Evolutionary conservation across 2,113 vertebrate genomes (phyloP), one percentile per base, ranked within the genome.

Genomic region (Sinocyclocheilus maitianheensis): DNA sequence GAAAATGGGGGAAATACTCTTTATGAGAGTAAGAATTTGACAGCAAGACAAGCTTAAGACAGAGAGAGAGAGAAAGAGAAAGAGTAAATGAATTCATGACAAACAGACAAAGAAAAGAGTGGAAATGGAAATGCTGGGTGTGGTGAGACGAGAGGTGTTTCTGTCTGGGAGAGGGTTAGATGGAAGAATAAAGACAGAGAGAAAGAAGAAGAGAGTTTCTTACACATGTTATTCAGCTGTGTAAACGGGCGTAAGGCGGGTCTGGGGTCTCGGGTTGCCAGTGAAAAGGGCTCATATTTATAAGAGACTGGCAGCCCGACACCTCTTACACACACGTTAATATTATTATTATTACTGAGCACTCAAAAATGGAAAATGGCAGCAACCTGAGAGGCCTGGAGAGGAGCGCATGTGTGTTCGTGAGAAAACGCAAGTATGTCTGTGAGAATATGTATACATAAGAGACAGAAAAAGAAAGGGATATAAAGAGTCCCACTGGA

Each of bases 211-310:
- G 90, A 93, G 90, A 88, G 87, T 91, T 93, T 94, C 60, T 71
- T 93, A 91, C 95, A 95, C 94, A 95, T 95, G 95, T 92, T 93
- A 88, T 92, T 95, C 95, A 95, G 95, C 95, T 95, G 95, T 95
- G 95, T 95, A 95, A 95, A 95, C 95, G 94, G 92, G 92, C 93
- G 90, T 91, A 90, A 89, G 87, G 91, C 92, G 92, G 93, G 37
- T 67, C 62, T 37, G 81, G 63, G 92, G 91, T 95, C 94, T 95
- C 93, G 76, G 91, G 93, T 94, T 95, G 93, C 94, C 94, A 91
- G 76, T 84, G 87, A 95, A 94, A 93, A 94, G 93, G 94, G 91
- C 87, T 91, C 93, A 94, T 94, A 95, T 95, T 95, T 95, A 95
- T 94, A 94, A 93, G 93, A 94, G 93, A 92, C 93, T 94, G 95